Percentiles rank a stretch among this genome's conserved stretches.
These are phyloP conservation scores for Bubo scandiacus DNA, from an alignment of 2,113 vertebrate species.

Conservation along the genomic window DNA sequence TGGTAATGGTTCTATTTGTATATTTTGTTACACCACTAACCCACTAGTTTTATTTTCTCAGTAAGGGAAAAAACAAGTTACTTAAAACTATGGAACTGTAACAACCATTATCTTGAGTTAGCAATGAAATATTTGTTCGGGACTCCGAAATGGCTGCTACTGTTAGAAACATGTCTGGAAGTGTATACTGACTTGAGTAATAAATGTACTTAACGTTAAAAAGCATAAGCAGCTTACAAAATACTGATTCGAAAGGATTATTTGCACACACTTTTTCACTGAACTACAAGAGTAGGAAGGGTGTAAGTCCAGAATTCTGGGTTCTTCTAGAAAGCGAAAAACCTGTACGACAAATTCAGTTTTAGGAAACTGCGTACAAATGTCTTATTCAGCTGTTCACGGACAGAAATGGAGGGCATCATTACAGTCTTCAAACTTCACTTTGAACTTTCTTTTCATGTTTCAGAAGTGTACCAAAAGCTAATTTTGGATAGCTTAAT, in stretches of 20 bases:
- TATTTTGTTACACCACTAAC: neutral
- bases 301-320: neutral
- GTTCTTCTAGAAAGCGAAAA: neutral
- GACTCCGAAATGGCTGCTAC: neutral
- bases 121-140: neutral
- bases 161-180: neutral
- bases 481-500: neutral
- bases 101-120: neutral
- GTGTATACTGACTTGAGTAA: neutral
- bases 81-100: neutral
- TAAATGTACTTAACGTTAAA: neutral
- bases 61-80: neutral
- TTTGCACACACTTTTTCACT: fast-evolving
- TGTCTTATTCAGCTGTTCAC: neutral
- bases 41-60: neutral
- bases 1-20: neutral
- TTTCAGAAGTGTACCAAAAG: neutral
- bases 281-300: neutral
- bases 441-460: neutral
- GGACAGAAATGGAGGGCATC: neutral
- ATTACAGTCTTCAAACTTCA: neutral
- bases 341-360: neutral
- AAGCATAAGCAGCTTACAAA: neutral
- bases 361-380: neutral
- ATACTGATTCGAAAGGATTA: neutral